Evolutionary conservation across 2,888 invertebrate genomes (phyloP), one percentile per base, ranked within the genome.

Genomic region (Leptopilina drosophilae): DNA sequence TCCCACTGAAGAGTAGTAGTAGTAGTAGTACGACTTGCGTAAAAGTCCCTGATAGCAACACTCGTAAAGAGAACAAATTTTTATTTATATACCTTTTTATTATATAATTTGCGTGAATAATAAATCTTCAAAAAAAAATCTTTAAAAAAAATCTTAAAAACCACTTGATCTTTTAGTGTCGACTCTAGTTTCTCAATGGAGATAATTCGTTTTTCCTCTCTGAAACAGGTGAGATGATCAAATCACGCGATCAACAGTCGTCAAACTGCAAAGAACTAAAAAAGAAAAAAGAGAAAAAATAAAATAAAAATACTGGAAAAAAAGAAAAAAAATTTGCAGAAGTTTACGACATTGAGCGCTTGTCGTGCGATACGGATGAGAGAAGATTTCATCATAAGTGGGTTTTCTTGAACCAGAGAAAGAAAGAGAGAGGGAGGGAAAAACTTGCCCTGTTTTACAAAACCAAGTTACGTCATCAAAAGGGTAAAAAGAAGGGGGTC

Each of bases 381-480:
- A 33, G 26, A 73, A 73, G 69, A 73, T 73, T 56, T 56, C 53
- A 56, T 53, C 53, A 53, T 53, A 73, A 73, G 69, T 73, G 33
- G 15, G 66, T 66, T 42, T 66, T 33, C 33, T 5, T 49, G 20
- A 69, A 14, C 20, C 20, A 49, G 49, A 49, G 49, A 49, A 9
- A 49, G 11, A 9, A 4, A 49, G 12, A 49, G 49, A 49, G 11
- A 49, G 46, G 1, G 46, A 46, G 7, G 9, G 46, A 8, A 46
- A 9, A 7, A 46, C 46, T 33, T 33, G 20, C 15, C n/a, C 67
- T 67, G 46, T 42, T 67, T 49, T 12, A 49, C 26, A 26, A 53
- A 53, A 69, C 42, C 65, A 40, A 65, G 42, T 64, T 64, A 64
- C 64, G 12, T 64, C 64, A 15, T 64, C 11, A 6, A 64, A 42